These are phyloP conservation scores for Mongoloraphidia duomilia DNA, from an alignment of 2,888 invertebrate species.

Conservation along the genomic window DNA sequence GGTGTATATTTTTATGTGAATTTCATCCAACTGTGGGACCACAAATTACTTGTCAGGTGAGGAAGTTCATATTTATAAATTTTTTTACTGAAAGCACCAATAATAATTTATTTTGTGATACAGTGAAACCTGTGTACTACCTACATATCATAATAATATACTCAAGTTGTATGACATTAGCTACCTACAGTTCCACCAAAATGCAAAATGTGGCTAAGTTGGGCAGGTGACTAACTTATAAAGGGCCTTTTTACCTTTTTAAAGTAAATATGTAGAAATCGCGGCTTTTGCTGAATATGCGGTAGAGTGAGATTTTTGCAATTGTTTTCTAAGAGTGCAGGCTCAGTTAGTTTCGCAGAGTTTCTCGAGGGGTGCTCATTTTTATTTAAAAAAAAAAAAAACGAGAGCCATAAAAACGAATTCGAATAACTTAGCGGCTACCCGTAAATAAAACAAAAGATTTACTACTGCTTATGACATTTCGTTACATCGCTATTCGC, in stretches of 20 bases:
- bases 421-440: background rate
- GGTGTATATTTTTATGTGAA: conserved; percentile 70
- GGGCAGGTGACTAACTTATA: no score
- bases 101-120: background rate
- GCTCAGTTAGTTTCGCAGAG: no score
- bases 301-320: no score
- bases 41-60: conserved; percentile 72
- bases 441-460: background rate
- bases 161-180: no score
- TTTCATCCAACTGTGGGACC: conserved; percentile 67
- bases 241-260: no score
- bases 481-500: background rate
- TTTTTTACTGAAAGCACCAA: background rate
- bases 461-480: background rate
- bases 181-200: no score
- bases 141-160: no score
- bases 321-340: no score
- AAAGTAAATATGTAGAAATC: no score
- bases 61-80: conserved; percentile 9
- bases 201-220: no score
- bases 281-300: no score
- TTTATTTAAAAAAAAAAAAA: background rate
- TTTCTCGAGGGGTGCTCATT: background rate
- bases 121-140: no score
- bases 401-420: background rate